Evolutionary conservation across 1,140 invertebrate species (phyloP).

Genomic region (Pogonomyrmex californicus): DNA sequence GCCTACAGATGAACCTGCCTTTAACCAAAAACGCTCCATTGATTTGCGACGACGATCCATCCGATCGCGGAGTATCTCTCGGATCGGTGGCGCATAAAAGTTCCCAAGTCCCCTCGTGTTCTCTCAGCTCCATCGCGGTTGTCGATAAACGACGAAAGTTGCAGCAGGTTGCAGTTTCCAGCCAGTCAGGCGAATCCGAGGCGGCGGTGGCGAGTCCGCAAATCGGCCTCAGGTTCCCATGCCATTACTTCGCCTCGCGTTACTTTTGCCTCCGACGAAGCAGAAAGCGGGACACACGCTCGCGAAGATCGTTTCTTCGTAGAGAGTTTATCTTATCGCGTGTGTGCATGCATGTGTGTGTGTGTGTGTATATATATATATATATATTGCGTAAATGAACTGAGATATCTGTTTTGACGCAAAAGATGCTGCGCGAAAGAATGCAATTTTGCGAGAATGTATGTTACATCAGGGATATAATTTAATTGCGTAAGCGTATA

Average conservation of each 20-base stretch:
- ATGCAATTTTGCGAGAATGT: not conserved
- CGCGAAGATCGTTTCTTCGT: constrained; percentile 61
- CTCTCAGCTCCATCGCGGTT: constrained; percentile 20
- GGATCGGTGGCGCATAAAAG: constrained; percentile 52
- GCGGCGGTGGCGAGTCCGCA: constrained; percentile 40
- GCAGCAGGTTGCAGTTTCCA: constrained; percentile 73
- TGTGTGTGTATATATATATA: no score
- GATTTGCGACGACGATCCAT: constrained; percentile 27
- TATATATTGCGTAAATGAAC: not conserved
- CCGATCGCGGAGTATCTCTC: constrained; percentile 24
- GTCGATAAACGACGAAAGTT: constrained; percentile 73
- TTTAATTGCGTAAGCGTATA: not conserved
- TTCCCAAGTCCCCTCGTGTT: constrained; percentile 12
- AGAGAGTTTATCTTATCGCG: constrained; percentile 74
- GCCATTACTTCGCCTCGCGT: constrained; percentile 72
- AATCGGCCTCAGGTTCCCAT: constrained; percentile 75
- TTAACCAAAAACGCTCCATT: constrained; percentile 46
- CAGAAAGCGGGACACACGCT: constrained; percentile 72
- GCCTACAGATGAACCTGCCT: constrained; percentile 43
- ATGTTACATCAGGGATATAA: not conserved
- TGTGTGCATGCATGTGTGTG: no score
- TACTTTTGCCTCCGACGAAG: constrained; percentile 73
- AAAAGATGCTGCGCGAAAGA: not conserved
- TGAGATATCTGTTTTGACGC: constrained; percentile 19
- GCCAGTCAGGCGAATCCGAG: constrained; percentile 75